Evolutionary conservation across 2,888 invertebrate genomes (phyloP), one percentile per base, ranked within the genome.

Genomic region (Pantelozetes paolii): DNA sequence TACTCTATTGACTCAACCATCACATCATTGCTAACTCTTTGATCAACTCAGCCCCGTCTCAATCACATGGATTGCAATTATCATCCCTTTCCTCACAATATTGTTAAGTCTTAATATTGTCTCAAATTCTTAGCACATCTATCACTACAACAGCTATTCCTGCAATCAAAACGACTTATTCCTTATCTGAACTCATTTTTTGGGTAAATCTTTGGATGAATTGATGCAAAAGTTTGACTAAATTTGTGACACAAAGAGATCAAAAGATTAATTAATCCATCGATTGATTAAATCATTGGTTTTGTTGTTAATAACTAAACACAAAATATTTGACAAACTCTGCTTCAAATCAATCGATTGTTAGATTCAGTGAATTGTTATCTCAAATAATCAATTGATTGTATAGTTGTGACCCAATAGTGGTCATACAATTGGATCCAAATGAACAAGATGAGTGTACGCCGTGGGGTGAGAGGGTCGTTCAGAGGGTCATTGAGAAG

Each of bases 401-500:
- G 8, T 2, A 23, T 62, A 18, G 36, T 36, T 8, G 36, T 9
- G 64, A 64, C 64, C 64, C 32, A 36, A 15, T 64, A 20, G 64
- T 64, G 64, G 64, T 40, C 36, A 36, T 9, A 36, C 36, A 36
- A 9, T 36, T 36, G 9, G 6, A 36, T 36, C 36, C 64, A 64
- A 64, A 71, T 71, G 71, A 71, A 48, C 59, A 71, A 69, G 42
- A 79, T 79, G 79, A 79, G 79, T 76, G 64, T 59, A 23, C 73
- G 73, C 45, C 77, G 79, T 73, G 76, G 79, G 69, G 79, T 79
- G 71, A 78, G 79, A 75, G 79, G 79, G 42, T 79, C 79, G 71
- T 79, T 79, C 77, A 75, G 77, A 75, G 79, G 79, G 70, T 79
- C 79, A 73, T 76, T 79, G 23, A 77, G 79, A 67, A 78, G 78